Conservation (phyloP, 92 coral and sea anemone species). For the Parazoanthus swiftii region DNA sequence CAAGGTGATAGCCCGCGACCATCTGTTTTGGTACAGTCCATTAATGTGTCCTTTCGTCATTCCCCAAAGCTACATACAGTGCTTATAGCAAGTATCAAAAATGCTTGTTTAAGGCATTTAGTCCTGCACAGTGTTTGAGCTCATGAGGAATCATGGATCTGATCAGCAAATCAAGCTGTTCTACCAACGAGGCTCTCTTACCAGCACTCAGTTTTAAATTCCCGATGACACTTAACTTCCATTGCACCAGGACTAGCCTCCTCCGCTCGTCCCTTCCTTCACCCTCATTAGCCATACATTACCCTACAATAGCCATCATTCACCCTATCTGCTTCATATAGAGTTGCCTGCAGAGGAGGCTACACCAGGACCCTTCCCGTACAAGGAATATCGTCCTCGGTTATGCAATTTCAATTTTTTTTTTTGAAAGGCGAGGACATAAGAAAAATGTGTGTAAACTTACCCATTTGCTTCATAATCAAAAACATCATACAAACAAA, state of each 20-base stretch:
- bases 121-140: slow-evolving; percentile 16
- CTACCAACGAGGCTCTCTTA: neutral
- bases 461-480: slow-evolving; percentile 97
- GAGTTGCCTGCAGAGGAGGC: too few relatives aligned
- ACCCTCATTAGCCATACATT: too few relatives aligned
- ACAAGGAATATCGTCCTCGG: neutral
- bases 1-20: too few relatives aligned
- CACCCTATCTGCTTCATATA: too few relatives aligned
- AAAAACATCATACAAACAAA: slow-evolving; percentile 92
- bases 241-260: too few relatives aligned
- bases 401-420: too few relatives aligned
- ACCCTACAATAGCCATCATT: too few relatives aligned
- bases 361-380: neutral
- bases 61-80: neutral
- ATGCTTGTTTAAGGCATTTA: neutral
- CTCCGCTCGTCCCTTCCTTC: too few relatives aligned
- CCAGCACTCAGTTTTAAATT: neutral
- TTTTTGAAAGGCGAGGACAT: neutral
- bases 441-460: slow-evolving; percentile 38
- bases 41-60: neutral
- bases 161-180: slow-evolving; percentile 15
- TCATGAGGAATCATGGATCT: neutral
- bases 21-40: too few relatives aligned
- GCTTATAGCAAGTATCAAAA: neutral
- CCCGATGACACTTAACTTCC: neutral